phyloP scores from a whole-genome alignment of 2,888 invertebrate genomes.

The Spodoptera picta region DNA sequence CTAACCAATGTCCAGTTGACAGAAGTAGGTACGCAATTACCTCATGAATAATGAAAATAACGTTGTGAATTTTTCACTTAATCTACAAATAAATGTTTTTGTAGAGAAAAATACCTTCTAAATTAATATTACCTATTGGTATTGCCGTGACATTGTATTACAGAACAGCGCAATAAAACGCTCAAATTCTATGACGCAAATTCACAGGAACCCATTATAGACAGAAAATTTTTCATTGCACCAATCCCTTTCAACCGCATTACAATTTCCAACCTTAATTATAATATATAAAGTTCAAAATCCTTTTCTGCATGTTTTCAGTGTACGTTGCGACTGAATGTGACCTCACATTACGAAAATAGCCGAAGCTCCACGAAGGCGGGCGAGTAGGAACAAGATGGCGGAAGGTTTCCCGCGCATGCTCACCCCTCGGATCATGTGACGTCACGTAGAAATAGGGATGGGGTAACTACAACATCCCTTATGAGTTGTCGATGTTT shows the following conservation, averaged over 20 bases:
- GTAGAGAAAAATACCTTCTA: no score
- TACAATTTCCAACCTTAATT: constrained; percentile 12
- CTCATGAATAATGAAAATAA: no score
- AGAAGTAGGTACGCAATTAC: neutral
- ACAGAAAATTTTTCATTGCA: constrained; percentile 51
- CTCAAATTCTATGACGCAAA: constrained; percentile 55
- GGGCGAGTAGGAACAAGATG: constrained; percentile 71
- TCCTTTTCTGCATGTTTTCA: constrained; percentile 10
- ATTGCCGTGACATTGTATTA: constrained; percentile 34
- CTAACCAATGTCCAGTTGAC: constrained; percentile 12
- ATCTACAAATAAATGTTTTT: no score
- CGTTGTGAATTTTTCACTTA: no score
- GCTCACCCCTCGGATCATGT: constrained; percentile 69
- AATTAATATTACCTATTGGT: neutral
- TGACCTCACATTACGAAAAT: constrained; percentile 61
- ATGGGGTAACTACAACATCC: constrained; percentile 55
- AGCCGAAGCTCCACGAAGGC: constrained; percentile 61
- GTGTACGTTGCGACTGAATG: constrained; percentile 32
- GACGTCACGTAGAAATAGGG: constrained; percentile 75
- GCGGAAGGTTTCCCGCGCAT: constrained; percentile 78
- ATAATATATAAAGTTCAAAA: constrained; percentile 6
- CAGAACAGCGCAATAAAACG: constrained; percentile 33
- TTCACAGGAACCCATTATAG: constrained; percentile 40
- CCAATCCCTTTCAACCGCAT: constrained; percentile 17
- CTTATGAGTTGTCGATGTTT: constrained; percentile 57